Evolutionary conservation across 2,113 vertebrate genomes (phyloP).

Genomic region (Tachysurus vachellii): DNA sequence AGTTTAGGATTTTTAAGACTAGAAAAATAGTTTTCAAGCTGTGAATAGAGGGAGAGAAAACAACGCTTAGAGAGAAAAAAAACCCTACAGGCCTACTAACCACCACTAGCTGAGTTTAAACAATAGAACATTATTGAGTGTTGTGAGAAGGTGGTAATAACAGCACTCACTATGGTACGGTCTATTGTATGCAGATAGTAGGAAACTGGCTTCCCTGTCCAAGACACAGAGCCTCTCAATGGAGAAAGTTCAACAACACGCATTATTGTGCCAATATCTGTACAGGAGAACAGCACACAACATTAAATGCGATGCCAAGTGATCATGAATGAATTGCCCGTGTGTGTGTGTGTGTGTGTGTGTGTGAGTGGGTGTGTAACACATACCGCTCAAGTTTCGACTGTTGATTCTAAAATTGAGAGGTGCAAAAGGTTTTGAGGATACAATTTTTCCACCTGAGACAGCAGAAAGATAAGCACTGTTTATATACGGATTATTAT

Average conservation of each 20-base stretch:
- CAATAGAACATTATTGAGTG: not conserved
- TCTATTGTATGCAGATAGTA: conserved; percentile 99
- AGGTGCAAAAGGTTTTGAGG: conserved; percentile 99
- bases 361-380: too few relatives aligned
- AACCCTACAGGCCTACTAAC: not conserved
- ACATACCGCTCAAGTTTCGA: conserved; percentile 97
- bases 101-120: not conserved
- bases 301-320: too few relatives aligned
- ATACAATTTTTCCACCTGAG: conserved; percentile 96
- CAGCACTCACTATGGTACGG: conserved; percentile 93
- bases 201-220: conserved; percentile 98
- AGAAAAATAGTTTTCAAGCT: conserved; percentile 99
- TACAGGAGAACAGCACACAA: conserved; percentile 24
- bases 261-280: conserved; percentile 99
- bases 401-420: conserved; percentile 99
- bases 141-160: not conserved
- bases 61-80: not conserved
- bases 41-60: conserved; percentile 59
- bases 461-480: conserved; percentile 14
- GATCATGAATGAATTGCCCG: not conserved
- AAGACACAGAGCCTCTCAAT: conserved; percentile 94
- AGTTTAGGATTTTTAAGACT: conserved; percentile 99
- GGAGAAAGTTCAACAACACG: conserved; percentile 97
- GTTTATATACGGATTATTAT: not conserved
- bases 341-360: not conserved